Conservation (phyloP, 2,888 invertebrate species). For the Lottia scabra region DNA sequence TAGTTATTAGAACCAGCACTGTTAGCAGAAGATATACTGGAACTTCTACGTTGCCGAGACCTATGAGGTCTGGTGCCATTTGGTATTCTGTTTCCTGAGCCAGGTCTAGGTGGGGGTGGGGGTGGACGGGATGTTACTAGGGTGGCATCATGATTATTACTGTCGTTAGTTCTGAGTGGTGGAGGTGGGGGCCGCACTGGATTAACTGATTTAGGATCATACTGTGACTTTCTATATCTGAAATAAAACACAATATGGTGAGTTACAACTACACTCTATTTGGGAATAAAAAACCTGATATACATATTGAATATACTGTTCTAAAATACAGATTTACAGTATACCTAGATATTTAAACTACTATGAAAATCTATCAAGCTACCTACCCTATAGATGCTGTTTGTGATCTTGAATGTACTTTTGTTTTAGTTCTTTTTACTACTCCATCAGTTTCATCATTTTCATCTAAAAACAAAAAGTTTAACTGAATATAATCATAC, state of each 20-base stretch:
- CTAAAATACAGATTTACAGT: no score
- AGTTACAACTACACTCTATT: neutral
- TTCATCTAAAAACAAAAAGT: neutral
- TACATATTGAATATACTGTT: no score
- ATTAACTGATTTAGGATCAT: neutral
- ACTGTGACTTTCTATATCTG: slow-evolving; percentile 10
- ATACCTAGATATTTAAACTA: no score
- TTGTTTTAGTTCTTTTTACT: neutral
- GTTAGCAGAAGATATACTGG: slow-evolving; percentile 9
- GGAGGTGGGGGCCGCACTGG: neutral
- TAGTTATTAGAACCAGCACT: slow-evolving; percentile 27
- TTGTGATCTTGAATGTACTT: neutral
- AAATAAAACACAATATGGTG: neutral
- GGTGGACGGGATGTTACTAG: slow-evolving; percentile 42
- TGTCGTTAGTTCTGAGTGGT: slow-evolving; percentile 8
- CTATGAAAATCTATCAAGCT: neutral
- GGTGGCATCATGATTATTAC: slow-evolving; percentile 25
- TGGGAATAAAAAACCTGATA: neutral
- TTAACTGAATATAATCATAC: no score
- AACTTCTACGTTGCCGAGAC: slow-evolving; percentile 14
- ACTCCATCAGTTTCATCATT: neutral
- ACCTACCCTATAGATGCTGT: neutral
- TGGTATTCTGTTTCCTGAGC: slow-evolving; percentile 11
- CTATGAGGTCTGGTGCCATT: slow-evolving; percentile 22
- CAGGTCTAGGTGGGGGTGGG: slow-evolving; percentile 34